A percentile compares a stretch with the other conserved stretches of the same genome.
Conservation (phyloP, 2,888 invertebrate genomes). For the Apotomis capreana region DNA sequence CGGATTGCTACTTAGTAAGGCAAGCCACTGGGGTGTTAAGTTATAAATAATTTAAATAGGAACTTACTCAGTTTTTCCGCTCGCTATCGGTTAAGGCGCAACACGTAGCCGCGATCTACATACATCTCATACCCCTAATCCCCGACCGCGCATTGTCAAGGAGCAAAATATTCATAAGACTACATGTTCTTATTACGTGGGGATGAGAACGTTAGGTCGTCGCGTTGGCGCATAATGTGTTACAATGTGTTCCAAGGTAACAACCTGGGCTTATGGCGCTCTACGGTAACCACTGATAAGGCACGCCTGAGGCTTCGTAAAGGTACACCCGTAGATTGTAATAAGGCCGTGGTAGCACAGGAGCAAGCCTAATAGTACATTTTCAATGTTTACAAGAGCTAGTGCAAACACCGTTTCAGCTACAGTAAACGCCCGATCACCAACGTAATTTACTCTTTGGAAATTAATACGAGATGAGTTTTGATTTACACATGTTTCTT, state of each 20-base stretch:
- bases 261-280: slow-evolving; percentile 77
- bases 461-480: slow-evolving; percentile 7
- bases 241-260: slow-evolving; percentile 80
- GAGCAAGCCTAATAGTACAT: slow-evolving; percentile 44
- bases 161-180: slow-evolving; percentile 72
- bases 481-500: neutral
- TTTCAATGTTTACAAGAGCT: slow-evolving; percentile 64
- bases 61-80: slow-evolving; percentile 46
- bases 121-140: slow-evolving; percentile 53
- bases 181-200: slow-evolving; percentile 73
- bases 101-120: slow-evolving; percentile 27
- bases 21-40: neutral
- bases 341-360: slow-evolving; percentile 69
- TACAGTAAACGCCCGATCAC: slow-evolving; percentile 20
- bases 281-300: slow-evolving; percentile 74
- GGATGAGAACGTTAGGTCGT: slow-evolving; percentile 66
- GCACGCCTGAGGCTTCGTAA: slow-evolving; percentile 75
- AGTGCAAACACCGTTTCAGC: slow-evolving; percentile 37
- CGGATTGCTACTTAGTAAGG: neutral
- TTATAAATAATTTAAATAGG: slow-evolving; percentile 22
- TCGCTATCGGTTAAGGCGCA: slow-evolving; percentile 42
- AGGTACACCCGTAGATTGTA: slow-evolving; percentile 71
- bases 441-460: neutral
- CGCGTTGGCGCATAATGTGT: slow-evolving; percentile 75
- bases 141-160: slow-evolving; percentile 64